Conservation (phyloP, 2,797 vertebrate genomes). For the Amniataba percoides region DNA sequence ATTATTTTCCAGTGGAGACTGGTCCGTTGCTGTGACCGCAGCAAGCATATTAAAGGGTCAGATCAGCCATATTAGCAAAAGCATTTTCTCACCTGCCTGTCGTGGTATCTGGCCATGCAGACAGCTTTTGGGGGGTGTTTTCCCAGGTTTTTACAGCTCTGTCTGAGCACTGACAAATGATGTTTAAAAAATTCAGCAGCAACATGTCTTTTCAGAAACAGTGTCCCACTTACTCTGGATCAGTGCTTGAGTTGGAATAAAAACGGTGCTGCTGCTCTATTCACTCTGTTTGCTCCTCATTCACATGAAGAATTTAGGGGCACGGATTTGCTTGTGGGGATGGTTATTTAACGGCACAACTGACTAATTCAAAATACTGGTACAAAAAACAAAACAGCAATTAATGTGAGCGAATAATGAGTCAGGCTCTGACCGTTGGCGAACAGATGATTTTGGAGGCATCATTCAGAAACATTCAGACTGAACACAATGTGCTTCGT, state of each 20-base stretch:
- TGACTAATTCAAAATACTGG: neutral
- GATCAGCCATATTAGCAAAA: constrained; percentile 8
- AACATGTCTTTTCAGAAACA: constrained; percentile 12
- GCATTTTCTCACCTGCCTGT: neutral
- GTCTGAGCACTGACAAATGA: neutral
- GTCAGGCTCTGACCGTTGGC: neutral
- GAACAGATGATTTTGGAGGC: constrained; percentile 11
- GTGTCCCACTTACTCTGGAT: constrained; percentile 19
- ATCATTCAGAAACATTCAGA: constrained; percentile 8
- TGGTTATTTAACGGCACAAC: constrained; percentile 8
- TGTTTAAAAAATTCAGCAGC: constrained; percentile 17
- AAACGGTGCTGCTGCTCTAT: neutral
- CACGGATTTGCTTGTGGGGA: neutral
- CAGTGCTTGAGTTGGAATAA: neutral
- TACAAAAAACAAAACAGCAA: too few species aligned
- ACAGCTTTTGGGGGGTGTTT: neutral
- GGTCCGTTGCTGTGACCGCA: constrained; percentile 15
- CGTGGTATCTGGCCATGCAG: neutral
- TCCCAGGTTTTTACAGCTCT: neutral
- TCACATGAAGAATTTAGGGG: neutral
- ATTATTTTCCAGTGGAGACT: constrained; percentile 41
- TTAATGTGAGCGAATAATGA: constrained; percentile 8
- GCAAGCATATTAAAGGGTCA: constrained; percentile 30
- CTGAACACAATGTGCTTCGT: neutral
- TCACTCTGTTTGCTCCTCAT: neutral